Base-by-base conservation (phyloP, 1,140 invertebrate species). In the Leptoteleia sp. region DNA sequence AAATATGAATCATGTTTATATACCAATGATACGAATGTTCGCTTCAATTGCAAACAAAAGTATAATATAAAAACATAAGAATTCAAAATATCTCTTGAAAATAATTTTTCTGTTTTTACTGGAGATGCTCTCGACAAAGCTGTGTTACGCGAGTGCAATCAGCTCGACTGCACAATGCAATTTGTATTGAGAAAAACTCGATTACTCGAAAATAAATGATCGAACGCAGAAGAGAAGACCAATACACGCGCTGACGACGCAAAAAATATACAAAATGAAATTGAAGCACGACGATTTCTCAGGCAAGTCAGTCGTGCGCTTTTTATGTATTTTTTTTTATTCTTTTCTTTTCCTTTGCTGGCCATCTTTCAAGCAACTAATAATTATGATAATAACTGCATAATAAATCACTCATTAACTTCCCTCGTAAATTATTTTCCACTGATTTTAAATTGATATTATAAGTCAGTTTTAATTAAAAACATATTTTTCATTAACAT, bases 401-500 rank as follows among this genome's bases (percentile, higher is more conserved):
- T 37, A 31, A 47, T 55, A 62, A 50, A 52, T 52, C 22, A 55
- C 22, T 37, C 27, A 61, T 52, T 52, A 54, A 31, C 17, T 17
- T n/a, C 0, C 1, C 35, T 61, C 29, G 22, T 48, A 42, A 62
- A 72, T 47, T 38, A 61, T 40, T 54, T 62, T 25, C 4, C 12
- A 55, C 64, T 48, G 19, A 71, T 62, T 52, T 13, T 55, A 13
- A 47, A 62, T 61, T 48, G 67, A 54, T 61, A 62, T 29, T 31
- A 52, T 38, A 17, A 76, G 15, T 67, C 52, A 55, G 3, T 0
- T 52, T 75, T 67, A 61, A 76, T 68, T 67, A 76, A 62, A 62
- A 61, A 15, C 40, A 19, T 12, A 50, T 65, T 76, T 55, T 64
- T 52, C 47, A 77, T 50, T 45, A 25, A 16, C 33, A 13, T 31